Base-by-base conservation (phyloP, 1,140 invertebrate species). In the Euura lappo region DNA sequence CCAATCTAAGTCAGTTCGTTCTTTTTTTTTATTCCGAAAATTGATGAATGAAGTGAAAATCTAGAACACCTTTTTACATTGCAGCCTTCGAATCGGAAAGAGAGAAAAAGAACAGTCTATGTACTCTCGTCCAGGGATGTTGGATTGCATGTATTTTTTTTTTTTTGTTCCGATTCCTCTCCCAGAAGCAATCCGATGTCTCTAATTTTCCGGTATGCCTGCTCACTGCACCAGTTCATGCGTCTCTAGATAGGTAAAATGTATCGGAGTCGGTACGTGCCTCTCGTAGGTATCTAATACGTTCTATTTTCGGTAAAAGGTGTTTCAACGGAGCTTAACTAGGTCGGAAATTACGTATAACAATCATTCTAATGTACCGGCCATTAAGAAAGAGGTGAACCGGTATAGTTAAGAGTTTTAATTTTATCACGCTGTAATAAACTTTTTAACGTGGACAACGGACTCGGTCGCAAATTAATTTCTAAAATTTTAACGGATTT, bases 201-300 rank as follows among this genome's bases (percentile, higher is more conserved):
- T 79, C 76, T 77, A 78, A 78, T 79, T 80, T 80, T 79, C 74
- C 74, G 79, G 79, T 73, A 68, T 66, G 68, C 71, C 47, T 44
- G 46, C 42, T 42, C 11, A 11, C 42, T 10, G 46, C 8, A 60
- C 8, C 51, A n/a, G 51, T 60, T 11, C 28, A 60, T n/a, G 13
- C 51, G 13, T 60, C 28, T 60, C 51, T 28, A 28, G 28, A 1
- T 28, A 28, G 28, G 28, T 28, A 28, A 28, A 28, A 28, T 28
- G 28, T 28, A 28, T 28, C 28, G 47, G 51, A n/a, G 10, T 11
- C 13, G 51, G 51, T 60, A 60, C 13, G 51, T 60, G 13, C 51
- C 28, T 28, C 28, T 28, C 28, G 28, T 28, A 28, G 28, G 51
- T 60, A 60, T 60, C 51, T 60, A 60, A 60, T 60, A 60, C 10